phyloP scores from a whole-genome alignment of 2,888 invertebrate genomes.

The Linnaemya vulpina region DNA sequence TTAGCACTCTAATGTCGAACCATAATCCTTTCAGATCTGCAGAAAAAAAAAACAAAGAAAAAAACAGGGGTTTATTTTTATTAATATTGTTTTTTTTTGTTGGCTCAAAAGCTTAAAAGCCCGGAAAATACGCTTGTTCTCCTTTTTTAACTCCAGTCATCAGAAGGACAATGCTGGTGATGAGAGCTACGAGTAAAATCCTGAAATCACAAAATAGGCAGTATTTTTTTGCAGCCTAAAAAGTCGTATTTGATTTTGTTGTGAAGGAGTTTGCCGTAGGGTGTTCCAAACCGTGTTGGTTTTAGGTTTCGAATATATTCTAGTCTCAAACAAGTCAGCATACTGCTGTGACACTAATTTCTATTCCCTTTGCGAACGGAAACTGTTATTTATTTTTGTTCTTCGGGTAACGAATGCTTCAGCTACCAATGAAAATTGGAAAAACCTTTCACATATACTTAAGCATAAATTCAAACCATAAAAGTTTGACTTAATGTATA shows the following conservation, averaged over 20 bases:
- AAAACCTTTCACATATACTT: too few relatives aligned
- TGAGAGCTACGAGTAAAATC: slow-evolving; percentile 51
- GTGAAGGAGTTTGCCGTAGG: slow-evolving; percentile 26
- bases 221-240: slow-evolving; percentile 56
- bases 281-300: background rate
- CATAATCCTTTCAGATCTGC: slow-evolving; percentile 22
- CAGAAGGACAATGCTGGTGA: slow-evolving; percentile 6
- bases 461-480: too few relatives aligned
- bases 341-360: too few relatives aligned
- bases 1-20: slow-evolving; percentile 2
- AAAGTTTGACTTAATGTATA: too few relatives aligned
- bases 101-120: slow-evolving; percentile 60
- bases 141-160: slow-evolving; percentile 3
- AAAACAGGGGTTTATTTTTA: slow-evolving; percentile 41
- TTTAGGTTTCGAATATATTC: too few relatives aligned
- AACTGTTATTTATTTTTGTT: too few relatives aligned
- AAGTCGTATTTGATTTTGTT: slow-evolving; percentile 67
- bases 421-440: too few relatives aligned
- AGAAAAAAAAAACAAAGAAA: slow-evolving; percentile 29
- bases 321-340: too few relatives aligned
- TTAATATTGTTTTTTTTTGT: slow-evolving; percentile 29
- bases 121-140: slow-evolving; percentile 57
- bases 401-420: too few relatives aligned
- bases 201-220: slow-evolving; percentile 47
- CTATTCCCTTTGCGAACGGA: too few relatives aligned